Base-by-base conservation (phyloP, 2,797 vertebrate species). In the Odontamblyopus rebecca region DNA sequence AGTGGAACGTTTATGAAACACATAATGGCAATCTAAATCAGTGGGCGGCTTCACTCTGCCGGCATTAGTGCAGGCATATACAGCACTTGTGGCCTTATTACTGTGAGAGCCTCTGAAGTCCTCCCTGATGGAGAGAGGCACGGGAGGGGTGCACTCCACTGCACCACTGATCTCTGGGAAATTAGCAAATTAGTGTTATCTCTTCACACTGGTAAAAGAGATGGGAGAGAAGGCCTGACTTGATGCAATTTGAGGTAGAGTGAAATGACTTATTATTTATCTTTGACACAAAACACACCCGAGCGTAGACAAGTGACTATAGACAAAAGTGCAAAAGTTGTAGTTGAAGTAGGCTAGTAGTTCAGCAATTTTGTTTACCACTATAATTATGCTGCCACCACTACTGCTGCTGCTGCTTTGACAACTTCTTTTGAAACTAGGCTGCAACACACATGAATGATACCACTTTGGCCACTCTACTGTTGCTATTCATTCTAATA, bases 1-100 rank as follows among this genome's bases (percentile, higher is more conserved):
- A 92, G 89, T 90, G 90, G 88, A 92, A 91, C 91, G 73, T 92
- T 94, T 94, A 91, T 92, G 90, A 93, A 92, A 94, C 89, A 90
- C 87, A 88, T 93, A 92, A 95, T 92, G 93, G 88, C 88, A 88
- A 87, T 91, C 88, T 90, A 90, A 95, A 93, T 93, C 92, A 90
- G 92, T 93, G 91, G 93, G 92, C 76, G 90, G 91, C 88, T 89
- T 93, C 90, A 85, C 82, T 93, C 89, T 90, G 84, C 88, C 87
- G 89, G 91, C 90, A 93, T 93, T 93, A 93, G 90, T 91, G 86
- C 88, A 90, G 85, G 84, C 88, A 88, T 86, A 38, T 35, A 62
- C 61, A 62, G 61, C 61, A 91, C 91, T 93, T 92, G 89, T 93
- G 88, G 82, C 87, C 90, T 93, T 93, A 93, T 94, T 93, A 89